Evolutionary conservation across 2,797 vertebrate genomes (phyloP).

Genomic region (Crotalus adamanteus): DNA sequence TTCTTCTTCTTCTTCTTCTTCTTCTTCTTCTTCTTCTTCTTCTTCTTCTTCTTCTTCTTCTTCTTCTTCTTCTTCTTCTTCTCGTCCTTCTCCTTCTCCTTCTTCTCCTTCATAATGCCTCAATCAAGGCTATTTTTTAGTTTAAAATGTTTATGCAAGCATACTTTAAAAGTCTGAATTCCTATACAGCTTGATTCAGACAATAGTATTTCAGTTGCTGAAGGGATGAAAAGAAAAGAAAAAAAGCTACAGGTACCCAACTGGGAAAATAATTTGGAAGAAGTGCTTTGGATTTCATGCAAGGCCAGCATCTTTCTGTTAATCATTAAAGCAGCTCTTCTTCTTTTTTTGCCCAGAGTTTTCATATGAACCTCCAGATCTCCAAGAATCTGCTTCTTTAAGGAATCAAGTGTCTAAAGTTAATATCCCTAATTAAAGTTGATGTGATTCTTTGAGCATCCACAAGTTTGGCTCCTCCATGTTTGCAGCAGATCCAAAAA

Average conservation of each 20-base stretch:
- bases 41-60: background rate
- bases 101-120: background rate
- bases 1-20: background rate
- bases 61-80: background rate
- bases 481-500: background rate
- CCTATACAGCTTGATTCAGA: background rate
- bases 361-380: background rate
- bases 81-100: too few relatives aligned
- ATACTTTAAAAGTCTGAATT: background rate
- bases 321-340: background rate
- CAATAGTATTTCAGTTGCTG: background rate
- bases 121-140: background rate
- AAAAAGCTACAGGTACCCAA: background rate
- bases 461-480: background rate
- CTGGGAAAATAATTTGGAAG: background rate
- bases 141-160: background rate
- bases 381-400: background rate
- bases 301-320: background rate
- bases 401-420: background rate
- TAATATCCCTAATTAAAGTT: background rate
- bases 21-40: background rate
- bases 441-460: background rate
- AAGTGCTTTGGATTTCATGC: background rate
- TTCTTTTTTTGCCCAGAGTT: background rate
- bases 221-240: background rate